phyloP scores from a whole-genome alignment of 2,888 invertebrate species.

The Hecatera dysodea region DNA sequence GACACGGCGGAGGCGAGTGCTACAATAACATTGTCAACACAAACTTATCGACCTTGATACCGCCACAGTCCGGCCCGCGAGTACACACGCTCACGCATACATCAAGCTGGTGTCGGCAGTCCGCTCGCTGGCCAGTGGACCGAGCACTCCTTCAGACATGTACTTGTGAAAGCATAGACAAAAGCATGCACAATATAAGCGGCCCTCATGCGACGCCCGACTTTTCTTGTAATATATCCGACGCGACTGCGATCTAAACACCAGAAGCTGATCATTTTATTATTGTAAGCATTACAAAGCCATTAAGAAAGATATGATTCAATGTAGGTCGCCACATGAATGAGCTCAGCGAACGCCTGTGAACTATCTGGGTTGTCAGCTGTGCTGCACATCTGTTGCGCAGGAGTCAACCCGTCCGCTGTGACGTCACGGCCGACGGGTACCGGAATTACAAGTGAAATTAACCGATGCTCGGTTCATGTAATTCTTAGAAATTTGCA shows the following conservation, averaged over 20 bases:
- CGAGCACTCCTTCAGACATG: neutral
- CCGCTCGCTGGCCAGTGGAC: neutral
- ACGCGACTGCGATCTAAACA: neutral
- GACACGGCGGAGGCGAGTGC: constrained; percentile 19
- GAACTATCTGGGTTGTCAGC: neutral
- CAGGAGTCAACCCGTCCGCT: constrained; percentile 8
- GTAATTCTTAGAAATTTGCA: constrained; percentile 3
- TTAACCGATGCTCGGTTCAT: neutral
- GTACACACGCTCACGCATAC: neutral
- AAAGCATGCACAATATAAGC: constrained; percentile 52
- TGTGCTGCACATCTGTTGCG: constrained; percentile 26
- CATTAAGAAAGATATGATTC: constrained; percentile 3
- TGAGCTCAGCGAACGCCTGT: neutral
- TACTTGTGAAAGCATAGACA: constrained; percentile 41
- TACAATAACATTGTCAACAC: constrained; percentile 19
- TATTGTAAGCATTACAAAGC: neutral
- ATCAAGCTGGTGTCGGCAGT: neutral
- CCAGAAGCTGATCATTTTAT: constrained; percentile 6
- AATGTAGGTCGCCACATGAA: neutral
- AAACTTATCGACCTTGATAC: constrained; percentile 16
- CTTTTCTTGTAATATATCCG: neutral
- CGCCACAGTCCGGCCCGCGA: neutral
- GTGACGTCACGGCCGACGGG: neutral
- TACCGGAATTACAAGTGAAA: constrained; percentile 7
- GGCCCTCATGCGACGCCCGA: constrained; percentile 40